phyloP scores from a whole-genome alignment of 2,113 vertebrate species.

The Microtus pennsylvanicus region DNA sequence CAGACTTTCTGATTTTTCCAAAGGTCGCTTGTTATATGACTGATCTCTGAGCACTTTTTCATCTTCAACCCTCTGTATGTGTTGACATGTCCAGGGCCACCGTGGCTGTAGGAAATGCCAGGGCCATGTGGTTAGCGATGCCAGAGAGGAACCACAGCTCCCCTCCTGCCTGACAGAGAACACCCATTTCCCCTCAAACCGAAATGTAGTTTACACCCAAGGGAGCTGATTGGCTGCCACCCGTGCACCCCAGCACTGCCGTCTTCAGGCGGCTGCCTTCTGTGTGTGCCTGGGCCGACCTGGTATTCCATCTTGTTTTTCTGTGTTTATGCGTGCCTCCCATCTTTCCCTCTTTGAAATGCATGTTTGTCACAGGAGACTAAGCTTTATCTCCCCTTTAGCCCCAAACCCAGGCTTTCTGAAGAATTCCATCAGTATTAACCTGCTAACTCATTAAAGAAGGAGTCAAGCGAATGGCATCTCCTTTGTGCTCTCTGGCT shows the following conservation, averaged over 20 bases:
- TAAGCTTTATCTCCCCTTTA: neutral
- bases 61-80: neutral
- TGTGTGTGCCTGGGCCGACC: neutral
- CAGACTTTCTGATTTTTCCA: neutral
- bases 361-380: neutral
- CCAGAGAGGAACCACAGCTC: accelerated
- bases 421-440: neutral
- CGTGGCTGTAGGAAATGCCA: neutral
- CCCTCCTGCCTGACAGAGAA: neutral
- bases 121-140: accelerated
- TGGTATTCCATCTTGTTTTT: neutral
- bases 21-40: neutral
- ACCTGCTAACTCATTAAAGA: neutral
- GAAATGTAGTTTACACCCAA: neutral
- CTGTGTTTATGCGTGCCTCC: neutral
- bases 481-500: neutral
- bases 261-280: neutral
- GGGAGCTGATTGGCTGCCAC: neutral
- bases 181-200: neutral
- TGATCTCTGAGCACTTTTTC: neutral
- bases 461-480: neutral
- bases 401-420: neutral
- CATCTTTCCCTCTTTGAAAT: neutral
- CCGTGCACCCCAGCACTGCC: accelerated
- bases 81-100: neutral